These are phyloP conservation scores for Todiramphus chloris DNA, from an alignment of 2,113 vertebrate genomes.

Conservation along the genomic window DNA sequence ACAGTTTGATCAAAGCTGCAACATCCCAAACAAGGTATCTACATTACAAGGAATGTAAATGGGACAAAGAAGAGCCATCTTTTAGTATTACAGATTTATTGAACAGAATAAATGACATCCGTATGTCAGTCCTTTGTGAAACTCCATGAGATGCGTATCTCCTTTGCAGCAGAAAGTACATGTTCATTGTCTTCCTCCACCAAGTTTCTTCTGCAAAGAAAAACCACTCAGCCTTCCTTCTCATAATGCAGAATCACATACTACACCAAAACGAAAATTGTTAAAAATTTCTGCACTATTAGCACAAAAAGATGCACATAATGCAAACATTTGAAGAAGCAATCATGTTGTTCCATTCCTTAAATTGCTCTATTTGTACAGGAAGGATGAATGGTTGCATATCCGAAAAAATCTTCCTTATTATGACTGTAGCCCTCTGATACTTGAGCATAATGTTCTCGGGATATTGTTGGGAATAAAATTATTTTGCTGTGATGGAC, in stretches of 20 bases:
- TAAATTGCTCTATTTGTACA: constrained; percentile 64
- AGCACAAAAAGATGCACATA: not conserved
- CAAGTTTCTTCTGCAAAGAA: not conserved
- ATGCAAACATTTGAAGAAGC: constrained; percentile 44
- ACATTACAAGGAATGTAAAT: not conserved
- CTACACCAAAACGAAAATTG: not conserved
- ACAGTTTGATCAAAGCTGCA: not conserved
- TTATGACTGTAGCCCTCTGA: constrained; percentile 28
- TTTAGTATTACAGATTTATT: not conserved
- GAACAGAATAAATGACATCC: not conserved
- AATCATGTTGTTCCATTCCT: constrained; percentile 35
- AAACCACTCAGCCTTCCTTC: not conserved
- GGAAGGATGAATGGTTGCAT: constrained; percentile 59
- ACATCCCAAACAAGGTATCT: not conserved
- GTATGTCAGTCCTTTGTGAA: not conserved
- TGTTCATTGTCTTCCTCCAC: not conserved
- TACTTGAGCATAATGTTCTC: constrained; percentile 48
- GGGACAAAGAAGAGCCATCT: not conserved
- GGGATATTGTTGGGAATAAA: constrained; percentile 40
- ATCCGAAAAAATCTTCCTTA: constrained; percentile 46
- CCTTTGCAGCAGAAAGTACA: not conserved
- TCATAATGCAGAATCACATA: not conserved
- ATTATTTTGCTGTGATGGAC: not conserved
- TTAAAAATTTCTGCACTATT: not conserved
- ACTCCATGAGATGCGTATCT: not conserved